A percentile compares a stretch with the other conserved stretches of the same genome.
phyloP scores from a whole-genome alignment of 2,113 vertebrate genomes.

The Herpailurus yagouaroundi region DNA sequence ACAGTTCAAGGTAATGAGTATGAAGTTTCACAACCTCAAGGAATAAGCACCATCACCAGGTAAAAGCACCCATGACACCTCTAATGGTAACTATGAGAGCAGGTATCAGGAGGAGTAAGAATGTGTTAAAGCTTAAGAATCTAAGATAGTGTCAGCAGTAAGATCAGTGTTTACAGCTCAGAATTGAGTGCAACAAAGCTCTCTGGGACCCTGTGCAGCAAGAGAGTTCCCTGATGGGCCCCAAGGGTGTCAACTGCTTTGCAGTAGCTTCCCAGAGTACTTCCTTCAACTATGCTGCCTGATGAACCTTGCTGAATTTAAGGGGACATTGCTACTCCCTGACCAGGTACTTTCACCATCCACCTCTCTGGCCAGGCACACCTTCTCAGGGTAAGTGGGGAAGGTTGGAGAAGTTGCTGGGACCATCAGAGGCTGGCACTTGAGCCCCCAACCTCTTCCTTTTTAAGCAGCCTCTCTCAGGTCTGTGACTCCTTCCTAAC shows the following conservation, averaged over 20 bases:
- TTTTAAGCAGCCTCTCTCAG: neutral
- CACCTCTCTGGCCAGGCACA: neutral
- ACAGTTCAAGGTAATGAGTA: neutral
- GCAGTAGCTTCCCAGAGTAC: neutral
- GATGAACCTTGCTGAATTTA: neutral
- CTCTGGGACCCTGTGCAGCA: neutral
- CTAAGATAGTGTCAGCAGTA: neutral
- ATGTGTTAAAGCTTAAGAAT: neutral
- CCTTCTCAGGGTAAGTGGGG: neutral
- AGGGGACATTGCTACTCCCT: neutral
- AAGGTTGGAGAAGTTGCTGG: neutral
- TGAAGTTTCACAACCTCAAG: neutral
- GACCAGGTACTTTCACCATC: neutral
- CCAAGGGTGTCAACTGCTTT: neutral
- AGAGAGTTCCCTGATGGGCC: neutral
- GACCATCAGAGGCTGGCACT: neutral
- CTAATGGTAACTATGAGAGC: neutral
- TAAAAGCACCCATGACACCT: neutral
- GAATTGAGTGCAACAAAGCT: neutral
- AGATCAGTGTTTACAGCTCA: neutral
- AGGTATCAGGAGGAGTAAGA: neutral
- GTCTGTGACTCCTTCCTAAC: neutral
- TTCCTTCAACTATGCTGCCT: neutral
- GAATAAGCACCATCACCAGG: neutral
- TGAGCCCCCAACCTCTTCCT: neutral